phyloP scores from a whole-genome alignment of 1,140 invertebrate genomes.

The Lepidurus packardi region DNA sequence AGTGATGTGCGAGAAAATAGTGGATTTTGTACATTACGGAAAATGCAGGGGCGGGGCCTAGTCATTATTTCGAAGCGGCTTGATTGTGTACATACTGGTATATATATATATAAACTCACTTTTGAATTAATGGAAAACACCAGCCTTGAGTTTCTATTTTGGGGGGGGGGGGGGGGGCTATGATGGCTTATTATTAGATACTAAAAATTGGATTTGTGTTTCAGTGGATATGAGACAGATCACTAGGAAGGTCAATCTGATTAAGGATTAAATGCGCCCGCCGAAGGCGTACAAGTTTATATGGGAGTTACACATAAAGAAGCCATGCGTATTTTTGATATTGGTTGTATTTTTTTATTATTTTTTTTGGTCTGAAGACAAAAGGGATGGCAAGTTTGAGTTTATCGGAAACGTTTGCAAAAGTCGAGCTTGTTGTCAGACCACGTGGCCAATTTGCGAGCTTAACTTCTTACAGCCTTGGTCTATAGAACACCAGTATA shows the following conservation, averaged over 20 bases:
- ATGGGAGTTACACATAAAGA: not conserved
- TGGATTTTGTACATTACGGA: conserved; percentile 5
- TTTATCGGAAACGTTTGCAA: not conserved
- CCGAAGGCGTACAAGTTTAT: conserved; percentile 16
- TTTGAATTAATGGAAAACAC: conserved; percentile 6
- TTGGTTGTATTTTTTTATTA: not conserved
- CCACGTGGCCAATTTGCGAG: too few relatives aligned
- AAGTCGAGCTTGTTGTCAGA: too few relatives aligned
- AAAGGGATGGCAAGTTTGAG: not conserved
- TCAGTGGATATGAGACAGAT: not conserved
- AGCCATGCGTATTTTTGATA: conserved; percentile 8
- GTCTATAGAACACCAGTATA: too few relatives aligned
- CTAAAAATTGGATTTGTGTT: conserved; percentile 10
- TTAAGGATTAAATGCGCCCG: conserved; percentile 7
- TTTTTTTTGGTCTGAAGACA: not conserved
- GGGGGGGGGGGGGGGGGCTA: not conserved
- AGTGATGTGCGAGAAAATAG: not conserved
- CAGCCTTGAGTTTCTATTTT: not conserved
- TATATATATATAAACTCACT: not conserved
- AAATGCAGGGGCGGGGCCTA: not conserved
- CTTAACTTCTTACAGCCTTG: too few relatives aligned
- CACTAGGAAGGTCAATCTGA: not conserved
- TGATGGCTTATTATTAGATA: not conserved
- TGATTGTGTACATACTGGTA: conserved; percentile 15
- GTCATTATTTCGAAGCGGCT: conserved; percentile 1